These are phyloP conservation scores for Sarcophaga rosellei DNA, from an alignment of 2,888 invertebrate species.

Conservation along the genomic window DNA sequence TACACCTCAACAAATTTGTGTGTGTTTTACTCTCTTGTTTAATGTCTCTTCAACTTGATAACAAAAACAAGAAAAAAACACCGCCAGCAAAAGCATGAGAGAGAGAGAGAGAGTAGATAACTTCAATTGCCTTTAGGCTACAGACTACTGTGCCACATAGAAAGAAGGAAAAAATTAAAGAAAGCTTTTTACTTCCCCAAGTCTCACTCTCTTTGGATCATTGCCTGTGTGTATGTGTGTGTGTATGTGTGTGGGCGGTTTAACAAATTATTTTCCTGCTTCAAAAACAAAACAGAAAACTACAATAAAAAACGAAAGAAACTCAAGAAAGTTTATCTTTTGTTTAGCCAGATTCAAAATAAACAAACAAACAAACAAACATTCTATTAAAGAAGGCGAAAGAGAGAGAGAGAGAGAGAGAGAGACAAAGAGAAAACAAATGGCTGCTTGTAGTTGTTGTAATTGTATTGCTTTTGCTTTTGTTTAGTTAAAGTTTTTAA, in stretches of 20 bases:
- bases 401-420: neutral
- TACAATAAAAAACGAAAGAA: neutral
- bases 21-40: neutral
- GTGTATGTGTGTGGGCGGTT: neutral
- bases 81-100: neutral
- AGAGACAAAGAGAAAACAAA: neutral
- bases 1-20: neutral
- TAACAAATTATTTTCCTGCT: neutral
- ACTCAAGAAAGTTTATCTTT: neutral
- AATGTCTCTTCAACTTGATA: neutral
- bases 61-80: neutral
- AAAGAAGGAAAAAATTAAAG: too few relatives aligned
- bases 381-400: neutral
- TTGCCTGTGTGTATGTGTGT: too few relatives aligned
- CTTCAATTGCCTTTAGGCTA: neutral
- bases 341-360: neutral
- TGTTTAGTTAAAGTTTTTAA: too few relatives aligned
- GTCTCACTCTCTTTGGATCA: neutral
- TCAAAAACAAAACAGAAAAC: neutral
- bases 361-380: neutral
- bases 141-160: neutral
- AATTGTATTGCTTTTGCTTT: neutral
- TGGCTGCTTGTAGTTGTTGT: neutral
- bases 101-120: too few relatives aligned
- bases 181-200: too few relatives aligned